Conservation (phyloP, 1,140 invertebrate species). For the Apis florea region DNA sequence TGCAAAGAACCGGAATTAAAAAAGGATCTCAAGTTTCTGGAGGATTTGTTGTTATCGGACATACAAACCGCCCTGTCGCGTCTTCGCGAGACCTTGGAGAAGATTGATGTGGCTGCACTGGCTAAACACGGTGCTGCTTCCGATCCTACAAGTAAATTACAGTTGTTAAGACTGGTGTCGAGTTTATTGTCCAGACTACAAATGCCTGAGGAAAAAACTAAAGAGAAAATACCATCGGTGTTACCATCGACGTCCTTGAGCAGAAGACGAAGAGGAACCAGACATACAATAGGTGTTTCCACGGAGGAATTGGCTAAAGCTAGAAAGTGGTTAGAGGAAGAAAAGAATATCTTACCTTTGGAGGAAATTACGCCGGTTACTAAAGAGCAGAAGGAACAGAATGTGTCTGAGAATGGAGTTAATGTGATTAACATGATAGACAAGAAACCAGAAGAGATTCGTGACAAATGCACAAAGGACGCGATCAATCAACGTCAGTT, state of each 20-base stretch:
- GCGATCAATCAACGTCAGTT: conserved; percentile 78
- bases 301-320: conserved; percentile 89
- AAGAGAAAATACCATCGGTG: neutral
- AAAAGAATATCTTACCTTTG: conserved; percentile 69
- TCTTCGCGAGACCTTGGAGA: conserved; percentile 86
- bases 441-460: conserved; percentile 50
- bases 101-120: conserved; percentile 79
- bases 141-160: conserved; percentile 81
- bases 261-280: conserved; percentile 79
- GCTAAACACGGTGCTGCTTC: conserved; percentile 77
- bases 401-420: neutral
- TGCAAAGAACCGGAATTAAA: conserved; percentile 53
- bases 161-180: conserved; percentile 87
- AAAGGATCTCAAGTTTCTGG: conserved; percentile 73
- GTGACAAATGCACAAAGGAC: conserved; percentile 76
- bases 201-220: conserved; percentile 73
- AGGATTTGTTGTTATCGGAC: conserved; percentile 85
- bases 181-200: conserved; percentile 87
- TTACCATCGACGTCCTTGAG: conserved; percentile 16
- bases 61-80: conserved; percentile 89
- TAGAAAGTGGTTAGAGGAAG: conserved; percentile 86
- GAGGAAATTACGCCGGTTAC: conserved; percentile 18
- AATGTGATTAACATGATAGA: conserved; percentile 33
- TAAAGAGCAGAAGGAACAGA: conserved; percentile 26
- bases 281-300: conserved; percentile 91